Percentiles rank a stretch among this genome's conserved stretches.
phyloP scores from a whole-genome alignment of 2,888 invertebrate species.

The Trachelus stipa region DNA sequence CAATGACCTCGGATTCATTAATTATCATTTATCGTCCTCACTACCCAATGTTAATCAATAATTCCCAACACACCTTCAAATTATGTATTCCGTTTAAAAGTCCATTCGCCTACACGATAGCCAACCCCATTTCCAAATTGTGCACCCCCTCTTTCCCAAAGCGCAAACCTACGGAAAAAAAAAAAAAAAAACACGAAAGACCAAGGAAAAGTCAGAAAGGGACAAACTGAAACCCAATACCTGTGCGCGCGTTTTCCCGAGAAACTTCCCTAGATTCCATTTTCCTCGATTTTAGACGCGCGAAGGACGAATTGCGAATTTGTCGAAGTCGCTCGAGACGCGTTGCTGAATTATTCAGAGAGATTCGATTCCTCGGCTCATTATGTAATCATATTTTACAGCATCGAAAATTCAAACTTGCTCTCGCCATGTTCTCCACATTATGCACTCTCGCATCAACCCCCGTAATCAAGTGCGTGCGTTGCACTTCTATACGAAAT shows the following conservation, averaged over 20 bases:
- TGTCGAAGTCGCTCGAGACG: neutral
- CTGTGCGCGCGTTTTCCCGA: neutral
- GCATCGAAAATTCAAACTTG: conserved; percentile 11
- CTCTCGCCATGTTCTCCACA: neutral
- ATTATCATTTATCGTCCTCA: neutral
- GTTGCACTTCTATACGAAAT: neutral
- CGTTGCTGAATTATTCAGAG: conserved; percentile 13
- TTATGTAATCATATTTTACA: conserved; percentile 20
- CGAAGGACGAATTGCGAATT: neutral
- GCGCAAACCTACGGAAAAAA: neutral
- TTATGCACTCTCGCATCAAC: neutral
- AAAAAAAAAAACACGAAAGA: neutral
- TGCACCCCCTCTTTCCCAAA: neutral
- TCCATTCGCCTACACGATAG: neutral
- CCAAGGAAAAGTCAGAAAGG: neutral
- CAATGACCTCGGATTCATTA: conserved; percentile 17
- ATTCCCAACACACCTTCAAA: neutral
- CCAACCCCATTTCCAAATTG: neutral
- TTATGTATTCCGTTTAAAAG: neutral
- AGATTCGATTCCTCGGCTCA: conserved; percentile 17
- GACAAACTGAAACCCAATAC: neutral
- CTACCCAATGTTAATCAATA: neutral
- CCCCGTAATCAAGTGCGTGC: neutral
- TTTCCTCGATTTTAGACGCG: neutral
- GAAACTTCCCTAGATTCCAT: neutral